These are phyloP conservation scores for Liposcelis brunnea DNA, from an alignment of 2,888 invertebrate species.

Conservation along the genomic window DNA sequence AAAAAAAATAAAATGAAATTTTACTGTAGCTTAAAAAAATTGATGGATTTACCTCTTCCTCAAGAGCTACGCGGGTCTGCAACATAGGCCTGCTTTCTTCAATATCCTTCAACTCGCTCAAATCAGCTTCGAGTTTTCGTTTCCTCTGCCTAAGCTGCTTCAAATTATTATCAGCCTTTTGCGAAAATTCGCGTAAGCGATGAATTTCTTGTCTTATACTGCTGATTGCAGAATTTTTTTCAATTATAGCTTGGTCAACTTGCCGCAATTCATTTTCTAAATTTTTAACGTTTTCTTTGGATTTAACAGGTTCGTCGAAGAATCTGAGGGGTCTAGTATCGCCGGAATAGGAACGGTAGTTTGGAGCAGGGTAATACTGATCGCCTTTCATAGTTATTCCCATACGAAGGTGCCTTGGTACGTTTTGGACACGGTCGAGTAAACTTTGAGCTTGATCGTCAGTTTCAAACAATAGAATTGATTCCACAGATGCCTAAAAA, in stretches of 20 bases:
- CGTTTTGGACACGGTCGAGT: conserved; percentile 41
- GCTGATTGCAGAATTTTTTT: conserved; percentile 16
- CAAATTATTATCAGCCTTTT: conserved; percentile 16
- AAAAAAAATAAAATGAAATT: background rate
- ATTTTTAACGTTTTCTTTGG: conserved; percentile 17
- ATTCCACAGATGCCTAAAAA: conserved; percentile 39
- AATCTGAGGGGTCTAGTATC: conserved; percentile 20
- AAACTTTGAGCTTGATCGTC: conserved; percentile 49
- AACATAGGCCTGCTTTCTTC: conserved; percentile 16
- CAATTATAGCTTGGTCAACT: conserved; percentile 17
- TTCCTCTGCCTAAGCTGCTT: conserved; percentile 19
- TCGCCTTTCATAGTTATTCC: conserved; percentile 49
- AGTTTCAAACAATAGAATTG: conserved; percentile 54
- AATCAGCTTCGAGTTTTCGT: conserved; percentile 25
- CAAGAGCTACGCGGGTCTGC: background rate
- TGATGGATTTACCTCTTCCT: background rate
- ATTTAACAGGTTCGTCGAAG: background rate
- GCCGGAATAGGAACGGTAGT: conserved; percentile 46
- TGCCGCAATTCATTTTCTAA: conserved; percentile 17
- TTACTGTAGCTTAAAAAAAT: no score
- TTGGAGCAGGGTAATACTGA: conserved; percentile 56
- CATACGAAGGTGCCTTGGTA: conserved; percentile 47
- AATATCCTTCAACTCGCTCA: conserved; percentile 25
- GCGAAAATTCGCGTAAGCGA: conserved; percentile 20
- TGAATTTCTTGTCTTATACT: conserved; percentile 18